Base-by-base conservation (phyloP, 2,888 invertebrate genomes). In the Cepaea hortensis region DNA sequence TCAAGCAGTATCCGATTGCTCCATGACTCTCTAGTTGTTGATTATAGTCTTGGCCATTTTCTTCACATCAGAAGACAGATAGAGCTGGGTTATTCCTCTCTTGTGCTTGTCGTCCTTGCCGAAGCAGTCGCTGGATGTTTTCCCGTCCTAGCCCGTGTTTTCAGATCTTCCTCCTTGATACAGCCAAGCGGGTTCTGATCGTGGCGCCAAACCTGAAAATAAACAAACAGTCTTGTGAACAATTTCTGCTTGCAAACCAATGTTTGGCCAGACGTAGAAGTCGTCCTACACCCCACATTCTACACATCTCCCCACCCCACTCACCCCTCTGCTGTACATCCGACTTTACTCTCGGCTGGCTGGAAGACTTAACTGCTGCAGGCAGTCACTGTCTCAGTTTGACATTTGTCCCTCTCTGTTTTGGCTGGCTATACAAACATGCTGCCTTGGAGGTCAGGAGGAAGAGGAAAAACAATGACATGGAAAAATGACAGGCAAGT, bases 201-300 rank as follows among this genome's bases (percentile, higher is more conserved):
- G 73, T 84, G 84, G 84, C 84, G 84, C 84, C 84, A 84, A 84
- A 76, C 62, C 20, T 9, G n/a, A 65, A 65, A 84, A 84, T 84
- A 84, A 84, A 84, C 84, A 84, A 84, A 62, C 83, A 76, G 35
- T 11, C 81, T 9, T n/a, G 55, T n/a, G 70, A 23, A 72, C 72
- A 72, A 50, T 83, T 73, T 73, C 83, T 20, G 15, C 80, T 80
- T 11, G 35, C 83, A 35, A 55, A 15, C 75, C n/a, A 62, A 5
- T 83, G 75, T 83, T 83, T 61, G 61, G 20, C 73, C 62, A 73
- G 73, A 55, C 83, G 48, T 65, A 46, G 65, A 35, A 35, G 81
- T 18, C 76, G 6, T 55, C 68, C 75, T n/a, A 20, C 7, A 18
- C 46, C 15, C 46, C 61, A 20, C 11, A 18, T 35, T 20, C 3